phyloP scores from a whole-genome alignment of 2,113 vertebrate species.

The Petrocephalus zakoni region DNA sequence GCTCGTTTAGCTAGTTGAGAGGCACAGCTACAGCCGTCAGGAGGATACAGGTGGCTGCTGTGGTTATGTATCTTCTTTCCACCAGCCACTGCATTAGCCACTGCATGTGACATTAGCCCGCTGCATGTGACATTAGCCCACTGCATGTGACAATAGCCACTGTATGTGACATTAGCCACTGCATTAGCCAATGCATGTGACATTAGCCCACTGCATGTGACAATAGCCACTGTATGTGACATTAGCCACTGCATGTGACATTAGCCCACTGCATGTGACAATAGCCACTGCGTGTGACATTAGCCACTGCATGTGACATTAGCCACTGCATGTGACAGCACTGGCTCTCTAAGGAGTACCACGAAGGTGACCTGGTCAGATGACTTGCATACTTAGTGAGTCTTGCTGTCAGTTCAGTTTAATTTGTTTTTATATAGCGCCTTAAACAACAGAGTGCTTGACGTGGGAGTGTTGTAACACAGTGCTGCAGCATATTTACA shows the following conservation, averaged over 20 bases:
- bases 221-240: no score
- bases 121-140: no score
- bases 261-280: no score
- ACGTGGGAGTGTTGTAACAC: no score
- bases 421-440: background rate
- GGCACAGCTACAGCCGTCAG: background rate
- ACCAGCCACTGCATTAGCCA: background rate
- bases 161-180: background rate
- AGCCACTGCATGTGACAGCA: background rate
- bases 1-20: constrained; percentile 32
- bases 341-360: background rate
- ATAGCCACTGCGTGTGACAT: background rate
- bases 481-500: background rate
- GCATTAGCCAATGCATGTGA: no score
- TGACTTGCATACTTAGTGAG: background rate
- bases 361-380: background rate
- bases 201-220: background rate
- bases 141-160: background rate
- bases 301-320: background rate
- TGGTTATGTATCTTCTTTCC: background rate
- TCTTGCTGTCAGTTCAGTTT: background rate
- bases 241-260: background rate
- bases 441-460: no score
- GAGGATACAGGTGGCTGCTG: background rate
- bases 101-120: background rate